Evolutionary conservation across 37 sponge, comb jelly and placozoan species (phyloP).

Genomic region (Geodia barretti): DNA sequence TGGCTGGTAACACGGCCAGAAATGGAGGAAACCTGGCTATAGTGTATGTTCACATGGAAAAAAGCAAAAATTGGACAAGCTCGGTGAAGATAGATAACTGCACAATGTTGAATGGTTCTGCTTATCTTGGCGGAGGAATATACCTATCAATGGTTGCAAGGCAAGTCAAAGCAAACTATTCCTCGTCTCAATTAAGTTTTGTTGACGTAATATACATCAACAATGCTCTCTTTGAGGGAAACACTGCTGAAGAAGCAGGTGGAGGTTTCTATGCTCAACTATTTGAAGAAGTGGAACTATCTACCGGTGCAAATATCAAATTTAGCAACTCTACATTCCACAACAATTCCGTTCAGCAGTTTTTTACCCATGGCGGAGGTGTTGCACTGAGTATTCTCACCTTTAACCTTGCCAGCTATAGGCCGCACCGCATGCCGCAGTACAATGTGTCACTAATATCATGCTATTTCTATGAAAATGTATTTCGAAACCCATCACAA

Average conservation of each 20-base stretch:
- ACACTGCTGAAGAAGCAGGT: background rate
- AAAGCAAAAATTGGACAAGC: background rate
- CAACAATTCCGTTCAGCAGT: background rate
- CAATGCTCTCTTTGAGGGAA: background rate
- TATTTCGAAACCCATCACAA: no score
- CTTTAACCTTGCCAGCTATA: background rate
- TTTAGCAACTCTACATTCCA: background rate
- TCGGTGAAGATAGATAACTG: background rate
- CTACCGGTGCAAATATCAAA: constrained; percentile 4
- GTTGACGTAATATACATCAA: background rate
- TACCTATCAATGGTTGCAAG: background rate
- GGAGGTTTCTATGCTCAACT: background rate
- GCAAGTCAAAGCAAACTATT: background rate
- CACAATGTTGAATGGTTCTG: background rate
- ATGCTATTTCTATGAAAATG: background rate
- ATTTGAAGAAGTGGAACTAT: background rate
- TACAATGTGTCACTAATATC: background rate
- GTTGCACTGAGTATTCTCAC: background rate
- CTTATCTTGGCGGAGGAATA: constrained; percentile 3
- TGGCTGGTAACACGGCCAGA: background rate
- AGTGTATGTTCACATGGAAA: background rate
- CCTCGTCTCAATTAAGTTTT: background rate
- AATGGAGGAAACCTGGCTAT: constrained; percentile 8
- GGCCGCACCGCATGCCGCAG: background rate
- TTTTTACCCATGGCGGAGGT: background rate